A percentile compares a stretch with the other conserved stretches of the same genome.
Conservation (phyloP, 1,140 invertebrate genomes). For the Heliconius nattereri region DNA sequence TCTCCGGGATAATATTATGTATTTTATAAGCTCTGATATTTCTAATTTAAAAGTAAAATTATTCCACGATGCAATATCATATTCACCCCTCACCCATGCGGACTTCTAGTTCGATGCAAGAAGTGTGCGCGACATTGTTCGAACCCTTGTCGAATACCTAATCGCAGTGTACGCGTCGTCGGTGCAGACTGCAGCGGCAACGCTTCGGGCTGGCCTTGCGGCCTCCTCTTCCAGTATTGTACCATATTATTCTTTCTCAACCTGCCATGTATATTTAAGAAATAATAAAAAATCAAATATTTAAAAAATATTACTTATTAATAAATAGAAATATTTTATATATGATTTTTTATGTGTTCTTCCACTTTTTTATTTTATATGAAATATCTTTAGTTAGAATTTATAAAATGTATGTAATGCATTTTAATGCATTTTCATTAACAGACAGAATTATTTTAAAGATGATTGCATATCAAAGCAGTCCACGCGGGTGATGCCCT, state of each 20-base stretch:
- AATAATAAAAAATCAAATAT: neutral
- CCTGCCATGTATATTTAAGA: neutral
- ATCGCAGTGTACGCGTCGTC: slow-evolving; percentile 40
- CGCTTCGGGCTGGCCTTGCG: slow-evolving; percentile 21
- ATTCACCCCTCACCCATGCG: slow-evolving; percentile 13
- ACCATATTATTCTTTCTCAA: neutral
- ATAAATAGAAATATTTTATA: no score
- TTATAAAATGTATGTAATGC: no score
- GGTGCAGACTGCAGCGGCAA: slow-evolving; percentile 1
- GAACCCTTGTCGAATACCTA: slow-evolving; percentile 55
- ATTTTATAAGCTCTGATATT: slow-evolving; percentile 1
- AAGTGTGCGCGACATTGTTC: slow-evolving; percentile 29
- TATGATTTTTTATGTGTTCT: no score
- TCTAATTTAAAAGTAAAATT: slow-evolving; percentile 11
- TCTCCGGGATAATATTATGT: neutral
- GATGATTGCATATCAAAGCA: no score
- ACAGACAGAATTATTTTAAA: no score
- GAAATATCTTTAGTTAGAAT: neutral
- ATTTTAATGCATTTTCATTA: no score
- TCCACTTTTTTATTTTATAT: neutral
- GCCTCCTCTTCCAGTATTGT: neutral
- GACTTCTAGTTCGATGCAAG: slow-evolving; percentile 9
- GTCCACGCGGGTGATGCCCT: no score
- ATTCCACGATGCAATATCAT: slow-evolving; percentile 32
- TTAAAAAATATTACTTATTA: neutral